Evolutionary conservation across 2,113 vertebrate species (phyloP).

Genomic region (Coryphaenoides rupestris): DNA sequence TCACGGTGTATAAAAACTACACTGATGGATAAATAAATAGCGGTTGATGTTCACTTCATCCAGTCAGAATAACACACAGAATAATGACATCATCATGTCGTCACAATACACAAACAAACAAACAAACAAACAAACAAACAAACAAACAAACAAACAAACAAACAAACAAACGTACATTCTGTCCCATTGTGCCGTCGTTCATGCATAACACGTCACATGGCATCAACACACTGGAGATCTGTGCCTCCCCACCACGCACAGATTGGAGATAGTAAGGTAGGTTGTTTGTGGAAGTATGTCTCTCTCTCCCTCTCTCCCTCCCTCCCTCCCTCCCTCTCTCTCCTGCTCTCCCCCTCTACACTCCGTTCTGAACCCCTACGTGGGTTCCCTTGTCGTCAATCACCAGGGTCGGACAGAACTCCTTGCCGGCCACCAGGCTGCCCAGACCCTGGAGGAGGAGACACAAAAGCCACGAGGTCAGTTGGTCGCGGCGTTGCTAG

Average conservation of each 20-base stretch:
- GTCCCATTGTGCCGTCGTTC: too few relatives aligned
- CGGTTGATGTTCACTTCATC: constrained; percentile 44
- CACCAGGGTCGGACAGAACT: constrained; percentile 81
- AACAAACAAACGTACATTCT: constrained; percentile 26
- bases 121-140: constrained; percentile 21
- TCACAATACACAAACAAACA: not conserved
- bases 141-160: constrained; percentile 6
- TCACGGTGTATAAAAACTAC: constrained; percentile 69
- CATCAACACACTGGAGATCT: constrained; percentile 58
- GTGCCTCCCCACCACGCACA: constrained; percentile 35
- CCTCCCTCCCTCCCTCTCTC: constrained; percentile 22
- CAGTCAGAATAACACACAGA: constrained; percentile 25
- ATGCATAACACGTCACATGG: constrained; percentile 62
- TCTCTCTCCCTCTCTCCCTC: not conserved
- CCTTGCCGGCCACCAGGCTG: constrained; percentile 75
- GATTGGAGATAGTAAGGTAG: constrained; percentile 27
- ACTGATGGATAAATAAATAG: constrained; percentile 73
- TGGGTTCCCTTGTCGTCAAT: constrained; percentile 82
- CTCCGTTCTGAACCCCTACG: constrained; percentile 85
- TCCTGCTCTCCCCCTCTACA: constrained; percentile 52
- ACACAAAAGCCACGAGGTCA: too few relatives aligned
- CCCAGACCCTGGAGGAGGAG: constrained; percentile 79
- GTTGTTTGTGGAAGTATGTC: constrained; percentile 26
- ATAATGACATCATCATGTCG: constrained; percentile 54
- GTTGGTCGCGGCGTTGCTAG: too few relatives aligned